Evolutionary conservation across 2,113 vertebrate genomes (phyloP), one percentile per base, ranked within the genome.

Genomic region (Willisornis vidua): DNA sequence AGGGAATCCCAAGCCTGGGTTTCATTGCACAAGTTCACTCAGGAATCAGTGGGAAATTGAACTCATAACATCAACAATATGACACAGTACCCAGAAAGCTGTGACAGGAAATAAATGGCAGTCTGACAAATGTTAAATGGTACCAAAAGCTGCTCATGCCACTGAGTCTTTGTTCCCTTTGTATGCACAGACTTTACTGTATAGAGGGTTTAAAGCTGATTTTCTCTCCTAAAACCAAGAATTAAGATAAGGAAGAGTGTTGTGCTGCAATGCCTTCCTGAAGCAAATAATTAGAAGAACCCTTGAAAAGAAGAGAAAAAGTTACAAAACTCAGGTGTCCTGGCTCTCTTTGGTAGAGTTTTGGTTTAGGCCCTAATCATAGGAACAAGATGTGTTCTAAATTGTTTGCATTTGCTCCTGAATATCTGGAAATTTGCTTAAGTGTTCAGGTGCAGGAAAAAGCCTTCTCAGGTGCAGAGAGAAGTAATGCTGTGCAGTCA

Each of bases 391-490:
- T 97, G 74, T 94, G 41, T 85, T 97, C 70, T 95, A 95, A 96
- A 94, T 95, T 93, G 89, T 93, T 97, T 95, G 80, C 78, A 87
- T 96, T 97, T 97, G 59, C 96, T 95, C 92, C 82, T 13, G 57
- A 97, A 93, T 97, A 94, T 96, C 83, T 96, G 65, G 43, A 97
- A 96, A 97, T 97, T 70, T 97, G 83, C 87, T 97, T 97, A 96
- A 93, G 54, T 94, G 90, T 97, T 95, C 94, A 97, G 90, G 81
- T 97, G 90, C 86, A 97, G 93, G 90, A 88, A 97, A 91, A 97
- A 74, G 10, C 43, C 89, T 97, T 97, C 78, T 97, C 96, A 97
- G 97, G 90, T 97, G 88, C 94, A 94, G 79, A 71, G 94, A 94
- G 85, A 96, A 97, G 90, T 77, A 96, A 94, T 90, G 83, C 51